These are phyloP conservation scores for Tupiocoris notatus DNA, from an alignment of 2,888 invertebrate genomes.

Conservation along the genomic window DNA sequence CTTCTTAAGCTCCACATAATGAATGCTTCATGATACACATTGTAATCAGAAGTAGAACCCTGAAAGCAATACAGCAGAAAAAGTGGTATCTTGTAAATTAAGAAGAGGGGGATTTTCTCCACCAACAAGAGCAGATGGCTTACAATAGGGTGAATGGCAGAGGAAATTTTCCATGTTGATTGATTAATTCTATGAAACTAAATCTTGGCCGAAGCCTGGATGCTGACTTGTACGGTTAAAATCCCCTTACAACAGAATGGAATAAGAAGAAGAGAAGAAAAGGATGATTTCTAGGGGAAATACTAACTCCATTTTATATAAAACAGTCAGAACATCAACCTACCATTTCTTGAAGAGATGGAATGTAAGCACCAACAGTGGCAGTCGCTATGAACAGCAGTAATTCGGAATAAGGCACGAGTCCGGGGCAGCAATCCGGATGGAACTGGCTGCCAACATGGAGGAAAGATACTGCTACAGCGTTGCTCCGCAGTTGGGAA, in stretches of 20 bases:
- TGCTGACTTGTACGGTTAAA: no score
- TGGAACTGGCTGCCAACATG: conserved; percentile 68
- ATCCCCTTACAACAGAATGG: no score
- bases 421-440: conserved; percentile 66
- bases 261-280: no score
- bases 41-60: conserved; percentile 54
- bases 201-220: no score
- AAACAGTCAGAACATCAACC: no score
- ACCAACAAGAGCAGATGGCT: no score
- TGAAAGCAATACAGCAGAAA: conserved; percentile 16
- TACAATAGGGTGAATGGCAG: neutral
- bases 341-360: conserved; percentile 59
- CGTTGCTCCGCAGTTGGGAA: conserved; percentile 69
- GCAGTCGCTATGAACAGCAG: conserved; percentile 72
- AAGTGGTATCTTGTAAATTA: no score
- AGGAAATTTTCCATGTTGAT: no score
- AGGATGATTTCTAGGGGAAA: no score
- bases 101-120: no score
- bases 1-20: conserved; percentile 63
- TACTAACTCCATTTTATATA: no score
- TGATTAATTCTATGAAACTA: no score
- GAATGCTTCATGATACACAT: conserved; percentile 63
- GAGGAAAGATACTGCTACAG: conserved; percentile 72
- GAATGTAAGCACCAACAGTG: conserved; percentile 70
- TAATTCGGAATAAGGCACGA: conserved; percentile 70